Evolutionary conservation across 2,113 vertebrate species (phyloP).

Genomic region (Motacilla alba): DNA sequence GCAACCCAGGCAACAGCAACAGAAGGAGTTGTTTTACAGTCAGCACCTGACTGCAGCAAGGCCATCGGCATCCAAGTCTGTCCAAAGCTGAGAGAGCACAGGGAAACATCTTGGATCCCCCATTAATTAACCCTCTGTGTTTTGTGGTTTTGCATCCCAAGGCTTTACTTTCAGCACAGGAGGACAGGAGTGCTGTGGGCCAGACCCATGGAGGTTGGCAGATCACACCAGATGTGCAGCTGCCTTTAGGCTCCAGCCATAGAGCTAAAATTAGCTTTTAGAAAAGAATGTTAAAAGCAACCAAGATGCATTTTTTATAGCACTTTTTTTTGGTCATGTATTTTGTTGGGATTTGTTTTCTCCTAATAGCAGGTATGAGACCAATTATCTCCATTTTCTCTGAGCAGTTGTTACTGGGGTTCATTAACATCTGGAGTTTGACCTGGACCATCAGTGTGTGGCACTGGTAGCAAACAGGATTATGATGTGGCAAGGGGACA

Average conservation of each 20-base stretch:
- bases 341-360: not conserved
- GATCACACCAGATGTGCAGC: not conserved
- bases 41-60: not conserved
- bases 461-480: conserved; percentile 61
- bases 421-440: conserved; percentile 65
- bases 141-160: not conserved
- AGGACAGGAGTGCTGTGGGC: not conserved
- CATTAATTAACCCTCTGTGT: not conserved
- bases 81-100: not conserved
- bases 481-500: conserved; percentile 65
- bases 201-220: not conserved
- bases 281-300: conserved; percentile 31
- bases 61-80: not conserved
- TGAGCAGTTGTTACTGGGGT: conserved; percentile 3
- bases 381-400: conserved; percentile 42
- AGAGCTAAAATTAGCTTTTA: conserved; percentile 20
- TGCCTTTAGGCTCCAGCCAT: not conserved
- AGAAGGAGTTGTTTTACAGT: not conserved
- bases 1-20: not conserved
- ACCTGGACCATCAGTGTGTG: conserved; percentile 55
- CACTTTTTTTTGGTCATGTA: not conserved
- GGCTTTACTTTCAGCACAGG: not conserved
- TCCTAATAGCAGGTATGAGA: conserved; percentile 14
- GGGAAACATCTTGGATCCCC: not conserved
- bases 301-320: not conserved